A percentile compares a stretch with the other conserved stretches of the same genome.
These are phyloP conservation scores for Polymixis flavicincta DNA, from an alignment of 2,888 invertebrate genomes.

Conservation along the genomic window DNA sequence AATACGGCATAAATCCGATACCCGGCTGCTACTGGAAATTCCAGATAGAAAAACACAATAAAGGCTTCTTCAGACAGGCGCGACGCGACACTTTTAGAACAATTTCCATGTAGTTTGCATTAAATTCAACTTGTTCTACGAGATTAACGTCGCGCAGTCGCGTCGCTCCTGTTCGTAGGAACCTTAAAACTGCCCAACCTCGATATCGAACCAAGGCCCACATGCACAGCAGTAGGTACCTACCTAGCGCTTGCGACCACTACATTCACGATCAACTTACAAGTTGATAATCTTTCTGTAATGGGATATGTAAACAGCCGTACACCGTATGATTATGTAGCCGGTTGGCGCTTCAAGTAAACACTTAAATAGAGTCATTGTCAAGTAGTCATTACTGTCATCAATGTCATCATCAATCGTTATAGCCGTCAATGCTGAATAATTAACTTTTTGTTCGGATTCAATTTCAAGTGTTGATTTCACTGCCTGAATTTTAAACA, in stretches of 20 bases:
- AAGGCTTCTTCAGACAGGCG: no score
- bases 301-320: constrained; percentile 2
- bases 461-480: constrained; percentile 27
- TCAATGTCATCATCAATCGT: constrained; percentile 14
- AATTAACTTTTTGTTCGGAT: constrained; percentile 42
- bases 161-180: no score
- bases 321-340: constrained; percentile 6
- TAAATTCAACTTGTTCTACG: no score
- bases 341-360: neutral
- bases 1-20: no score
- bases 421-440: constrained; percentile 26
- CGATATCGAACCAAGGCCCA: no score
- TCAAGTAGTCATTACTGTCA: constrained; percentile 3
- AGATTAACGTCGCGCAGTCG: no score
- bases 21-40: no score
- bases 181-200: no score
- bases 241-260: neutral
- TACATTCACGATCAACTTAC: constrained; percentile 35
- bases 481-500: constrained; percentile 18
- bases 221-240: neutral
- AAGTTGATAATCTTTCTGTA: constrained; percentile 40
- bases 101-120: no score
- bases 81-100: no score
- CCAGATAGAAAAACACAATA: no score
- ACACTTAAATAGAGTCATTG: constrained; percentile 22